A percentile compares a stretch with the other conserved stretches of the same genome.
Conservation (phyloP, 1,140 invertebrate species). For the Diplogasteroides magnus region DNA sequence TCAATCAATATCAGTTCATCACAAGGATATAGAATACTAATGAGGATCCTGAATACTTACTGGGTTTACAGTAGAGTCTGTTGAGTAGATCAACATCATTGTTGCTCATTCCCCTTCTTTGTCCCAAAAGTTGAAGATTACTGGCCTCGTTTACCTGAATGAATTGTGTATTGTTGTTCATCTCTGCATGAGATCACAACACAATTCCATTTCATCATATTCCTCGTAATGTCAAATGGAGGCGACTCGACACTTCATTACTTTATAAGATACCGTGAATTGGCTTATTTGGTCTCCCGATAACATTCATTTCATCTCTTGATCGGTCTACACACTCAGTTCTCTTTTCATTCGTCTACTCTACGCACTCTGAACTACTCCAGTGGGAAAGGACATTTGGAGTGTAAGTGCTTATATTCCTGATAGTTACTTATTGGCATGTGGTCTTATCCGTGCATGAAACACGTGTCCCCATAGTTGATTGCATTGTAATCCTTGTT, state of each 20-base stretch:
- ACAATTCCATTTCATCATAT: not conserved
- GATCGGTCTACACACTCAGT: no score
- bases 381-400: no score
- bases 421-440: no score
- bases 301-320: no score
- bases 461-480: no score
- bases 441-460: no score
- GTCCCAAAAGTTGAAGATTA: constrained; percentile 39
- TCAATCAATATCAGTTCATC: not conserved
- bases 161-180: not conserved
- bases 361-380: not conserved
- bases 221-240: constrained; percentile 5
- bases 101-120: constrained; percentile 37
- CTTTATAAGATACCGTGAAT: no score
- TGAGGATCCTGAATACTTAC: no score
- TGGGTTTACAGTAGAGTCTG: constrained; percentile 45
- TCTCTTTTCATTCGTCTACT: not conserved
- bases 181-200: not conserved
- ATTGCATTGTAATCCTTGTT: constrained; percentile 35
- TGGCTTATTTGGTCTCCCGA: no score
- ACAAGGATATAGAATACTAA: not conserved
- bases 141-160: constrained; percentile 2
- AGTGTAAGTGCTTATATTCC: no score
- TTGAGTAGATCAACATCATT: constrained; percentile 44
- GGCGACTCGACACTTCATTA: no score